Evolutionary conservation across 2,888 invertebrate genomes (phyloP), one percentile per base, ranked within the genome.

Genomic region (Sisyra terminalis): DNA sequence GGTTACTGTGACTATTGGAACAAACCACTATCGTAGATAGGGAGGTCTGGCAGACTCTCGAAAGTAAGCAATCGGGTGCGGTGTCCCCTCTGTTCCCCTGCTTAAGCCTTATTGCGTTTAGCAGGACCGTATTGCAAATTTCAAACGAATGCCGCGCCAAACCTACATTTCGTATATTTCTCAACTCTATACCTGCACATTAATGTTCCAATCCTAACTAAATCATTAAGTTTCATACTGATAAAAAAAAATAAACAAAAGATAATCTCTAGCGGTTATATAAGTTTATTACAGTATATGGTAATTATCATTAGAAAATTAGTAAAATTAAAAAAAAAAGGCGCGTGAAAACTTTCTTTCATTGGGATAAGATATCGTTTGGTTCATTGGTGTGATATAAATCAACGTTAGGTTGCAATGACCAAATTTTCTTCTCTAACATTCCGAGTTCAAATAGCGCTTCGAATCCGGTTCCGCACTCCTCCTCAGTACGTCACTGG

Each of bases 1-100:
- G 45, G 62, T 60, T 63, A 61, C 61, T 63, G 63, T 62, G 62
- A 62, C 63, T 61, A 59, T 61, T 53, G 64, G 65, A 55, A 58
- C 52, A 51, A 64, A 64, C 65, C 65, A 65, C 61, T 63, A 53
- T 55, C 49, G 50, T 51, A 50, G 51, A 49, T 54, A 56, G 63
- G 63, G 62, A 59, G 57, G 63, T 57, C 53, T 53, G 56, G 53
- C 52, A 44, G 47, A 45, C 45, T 48, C 53, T 55, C 55, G 55
- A 51, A 51, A 48, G 49, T 48, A 46, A 47, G 52, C 53, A 52
- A 51, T 50, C 53, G 53, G 53, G 55, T 54, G 55, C 55, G 54
- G 59, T 57, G 56, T 38, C 38, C 43, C 43, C 43, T 17, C 42
- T 29, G 29, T 15, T 29, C 42, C 42, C 43, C 30, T 38, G 43